These are phyloP conservation scores for Gasterosteus aculeatus DNA, from an alignment of 2,113 vertebrate genomes.

Conservation along the genomic window DNA sequence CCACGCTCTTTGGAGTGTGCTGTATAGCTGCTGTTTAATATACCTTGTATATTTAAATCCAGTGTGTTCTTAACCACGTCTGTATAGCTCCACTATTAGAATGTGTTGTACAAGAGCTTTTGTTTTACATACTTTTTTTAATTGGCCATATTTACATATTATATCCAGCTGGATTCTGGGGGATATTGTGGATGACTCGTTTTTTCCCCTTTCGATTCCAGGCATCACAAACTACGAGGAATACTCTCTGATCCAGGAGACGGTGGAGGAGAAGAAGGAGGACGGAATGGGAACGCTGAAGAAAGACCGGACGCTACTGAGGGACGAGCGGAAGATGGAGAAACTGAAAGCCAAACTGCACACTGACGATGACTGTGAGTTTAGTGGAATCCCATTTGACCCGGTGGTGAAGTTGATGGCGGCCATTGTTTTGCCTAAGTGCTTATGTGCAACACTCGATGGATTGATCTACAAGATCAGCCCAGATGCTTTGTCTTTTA, in stretches of 20 bases:
- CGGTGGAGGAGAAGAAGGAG: constrained; percentile 94
- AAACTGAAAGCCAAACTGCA: constrained; percentile 98
- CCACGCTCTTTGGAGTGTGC: not conserved
- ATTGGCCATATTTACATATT: too few relatives aligned
- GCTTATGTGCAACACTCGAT: not conserved
- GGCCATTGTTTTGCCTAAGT: not conserved
- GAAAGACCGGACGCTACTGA: constrained; percentile 92
- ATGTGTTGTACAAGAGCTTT: not conserved
- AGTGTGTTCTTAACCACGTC: not conserved
- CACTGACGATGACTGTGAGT: constrained; percentile 97
- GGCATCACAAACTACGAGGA: constrained; percentile 99
- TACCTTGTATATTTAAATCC: not conserved
- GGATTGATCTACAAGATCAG: not conserved
- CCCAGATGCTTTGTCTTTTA: not conserved
- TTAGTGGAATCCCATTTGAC: not conserved
- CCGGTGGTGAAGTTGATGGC: too few relatives aligned
- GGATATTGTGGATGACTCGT: not conserved
- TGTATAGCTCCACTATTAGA: not conserved
- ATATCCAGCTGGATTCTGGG: not conserved
- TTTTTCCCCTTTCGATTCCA: constrained; percentile 59
- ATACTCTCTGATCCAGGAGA: constrained; percentile 97
- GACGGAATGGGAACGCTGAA: constrained; percentile 93
- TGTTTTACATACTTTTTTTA: not conserved
- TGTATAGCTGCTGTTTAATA: not conserved
- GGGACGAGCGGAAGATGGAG: constrained; percentile 98